Base-by-base conservation (phyloP, 2,113 vertebrate genomes). In the Collichthys lucidus region DNA sequence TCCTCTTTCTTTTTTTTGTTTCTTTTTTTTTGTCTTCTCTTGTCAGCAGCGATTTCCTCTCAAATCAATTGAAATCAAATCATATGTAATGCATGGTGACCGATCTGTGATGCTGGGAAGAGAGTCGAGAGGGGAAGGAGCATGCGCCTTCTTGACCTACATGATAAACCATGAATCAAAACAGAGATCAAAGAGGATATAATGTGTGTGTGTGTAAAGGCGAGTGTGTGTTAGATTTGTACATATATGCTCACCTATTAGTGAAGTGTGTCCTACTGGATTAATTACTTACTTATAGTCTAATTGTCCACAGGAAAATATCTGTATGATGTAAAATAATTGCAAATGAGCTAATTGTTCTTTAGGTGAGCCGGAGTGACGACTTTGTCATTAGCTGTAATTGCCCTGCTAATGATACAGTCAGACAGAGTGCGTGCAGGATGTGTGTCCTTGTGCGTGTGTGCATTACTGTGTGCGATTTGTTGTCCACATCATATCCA, bases 401-500 rank as follows among this genome's bases (percentile, higher is more conserved):
- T 90, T 87, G 67, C 74, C 24, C 53, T 26, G 56, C 49, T 92
- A 89, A 92, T 91, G 76, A 90, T 79, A 69, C 17, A 74, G 69
- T 65, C 81, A 87, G 29, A 77, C 56, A 24, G 17, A 56, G 59
- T 68, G 53, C 73, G 83, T 67, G 71, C 42, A 14, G 50, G 53
- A 69, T 80, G 62, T 86, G 74, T 84, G 63, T 76, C 46, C 75
- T 46, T 77, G 79, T 72, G 44, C 52, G 49, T 19, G 49, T 71
- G 53, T 61, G 40, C 47, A 47, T 86, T 74, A 17, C 73, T 61
- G 80, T 74, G 68, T 83, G 88, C 62, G 47, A 88, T 87, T 91
- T 92, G 89, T 88, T 91, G 93, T 91, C 92, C 89, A 87, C 85
- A 91, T 90, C 86, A 87, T 67, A 85, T 57, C 90, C 91, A 93